phyloP scores from a whole-genome alignment of 1,140 invertebrate genomes.

The Metopolophium dirhodum region DNA sequence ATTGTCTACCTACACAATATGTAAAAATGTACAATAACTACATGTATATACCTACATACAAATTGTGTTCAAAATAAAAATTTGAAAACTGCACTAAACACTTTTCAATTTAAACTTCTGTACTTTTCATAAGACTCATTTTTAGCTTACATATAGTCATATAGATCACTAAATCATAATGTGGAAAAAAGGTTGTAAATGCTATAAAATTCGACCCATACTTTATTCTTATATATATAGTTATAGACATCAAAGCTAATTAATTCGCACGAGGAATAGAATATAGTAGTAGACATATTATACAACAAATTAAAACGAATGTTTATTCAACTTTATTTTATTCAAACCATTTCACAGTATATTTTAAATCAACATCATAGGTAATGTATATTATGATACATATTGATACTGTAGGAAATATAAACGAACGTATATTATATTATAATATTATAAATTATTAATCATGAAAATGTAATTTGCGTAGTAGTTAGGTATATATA shows the following conservation, averaged over 20 bases:
- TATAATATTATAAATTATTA: background rate
- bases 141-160: background rate
- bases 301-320: background rate
- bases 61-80: background rate
- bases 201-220: background rate
- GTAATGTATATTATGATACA: background rate
- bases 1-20: background rate
- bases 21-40: background rate
- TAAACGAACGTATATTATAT: background rate
- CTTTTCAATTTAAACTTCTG: background rate
- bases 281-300: background rate
- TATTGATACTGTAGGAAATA: background rate
- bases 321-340: background rate
- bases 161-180: background rate
- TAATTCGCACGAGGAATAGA: background rate
- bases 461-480: background rate
- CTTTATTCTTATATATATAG: too few species aligned
- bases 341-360: constrained; percentile 5
- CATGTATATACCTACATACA: too few species aligned
- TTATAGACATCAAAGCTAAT: background rate
- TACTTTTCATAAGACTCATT: background rate
- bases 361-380: background rate
- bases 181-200: background rate
- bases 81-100: too few species aligned
- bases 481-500: background rate